These are phyloP conservation scores for Deilephila elpenor DNA, from an alignment of 2,888 invertebrate species.

Conservation along the genomic window DNA sequence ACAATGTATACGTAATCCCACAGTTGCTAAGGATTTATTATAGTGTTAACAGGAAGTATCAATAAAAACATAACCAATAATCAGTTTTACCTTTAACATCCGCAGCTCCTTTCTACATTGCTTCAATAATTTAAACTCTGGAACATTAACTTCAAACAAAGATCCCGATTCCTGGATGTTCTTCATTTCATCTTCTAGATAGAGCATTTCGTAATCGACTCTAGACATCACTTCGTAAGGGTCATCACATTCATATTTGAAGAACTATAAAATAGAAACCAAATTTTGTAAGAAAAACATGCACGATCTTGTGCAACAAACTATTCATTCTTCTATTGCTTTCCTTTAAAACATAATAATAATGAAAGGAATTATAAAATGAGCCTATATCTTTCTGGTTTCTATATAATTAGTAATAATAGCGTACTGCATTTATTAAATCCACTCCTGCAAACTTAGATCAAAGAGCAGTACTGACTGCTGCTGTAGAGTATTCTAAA, in stretches of 20 bases:
- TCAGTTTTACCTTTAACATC: slow-evolving; percentile 89
- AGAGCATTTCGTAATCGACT: slow-evolving; percentile 90
- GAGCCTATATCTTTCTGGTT: too few species aligned
- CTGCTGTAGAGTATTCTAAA: too few species aligned
- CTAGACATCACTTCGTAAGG: slow-evolving; percentile 91
- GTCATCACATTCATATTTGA: slow-evolving; percentile 89
- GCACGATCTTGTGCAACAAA: too few species aligned
- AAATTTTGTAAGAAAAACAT: too few species aligned
- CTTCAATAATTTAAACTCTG: slow-evolving; percentile 96
- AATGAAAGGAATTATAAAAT: too few species aligned
- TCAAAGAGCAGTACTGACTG: too few species aligned
- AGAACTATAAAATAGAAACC: slow-evolving; percentile 75
- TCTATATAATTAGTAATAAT: too few species aligned
- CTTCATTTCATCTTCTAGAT: slow-evolving; percentile 93
- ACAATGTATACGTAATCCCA: slow-evolving; percentile 98
- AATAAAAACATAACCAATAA: neutral
- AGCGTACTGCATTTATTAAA: too few species aligned
- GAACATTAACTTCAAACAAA: slow-evolving; percentile 96
- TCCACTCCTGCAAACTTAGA: too few species aligned
- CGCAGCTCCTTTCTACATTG: slow-evolving; percentile 96
- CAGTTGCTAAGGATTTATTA: slow-evolving; percentile 87
- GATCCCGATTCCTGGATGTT: slow-evolving; percentile 95
- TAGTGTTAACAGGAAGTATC: neutral
- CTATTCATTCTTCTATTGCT: too few species aligned
- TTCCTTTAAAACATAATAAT: too few species aligned